Evolutionary conservation across 2,797 vertebrate species (phyloP).

Genomic region (Rhabdophis nuchalis): DNA sequence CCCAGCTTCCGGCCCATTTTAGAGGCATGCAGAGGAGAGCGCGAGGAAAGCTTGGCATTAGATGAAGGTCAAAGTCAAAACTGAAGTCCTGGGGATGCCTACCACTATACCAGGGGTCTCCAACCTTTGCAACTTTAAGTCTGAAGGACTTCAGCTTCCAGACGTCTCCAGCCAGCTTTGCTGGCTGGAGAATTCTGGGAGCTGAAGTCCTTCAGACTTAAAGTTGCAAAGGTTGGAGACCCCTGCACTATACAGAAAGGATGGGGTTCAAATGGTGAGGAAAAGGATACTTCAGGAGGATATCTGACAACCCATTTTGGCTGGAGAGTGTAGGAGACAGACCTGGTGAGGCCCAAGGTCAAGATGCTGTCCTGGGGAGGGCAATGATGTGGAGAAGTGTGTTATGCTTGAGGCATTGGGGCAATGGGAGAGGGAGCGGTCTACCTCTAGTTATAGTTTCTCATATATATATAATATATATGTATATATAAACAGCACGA

Average conservation of each 20-base stretch:
- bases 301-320: background rate
- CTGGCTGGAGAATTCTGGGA: no score
- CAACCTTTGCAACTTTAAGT: no score
- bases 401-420: conserved; percentile 21
- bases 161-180: no score
- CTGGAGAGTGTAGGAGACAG: background rate
- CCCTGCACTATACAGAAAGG: background rate
- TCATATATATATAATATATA: conserved; percentile 40
- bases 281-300: background rate
- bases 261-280: background rate
- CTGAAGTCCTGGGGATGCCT: background rate
- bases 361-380: conserved; percentile 3
- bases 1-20: background rate
- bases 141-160: no score
- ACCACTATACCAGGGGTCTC: no score
- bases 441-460: conserved; percentile 36
- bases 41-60: background rate
- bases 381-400: background rate
- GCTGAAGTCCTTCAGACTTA: no score
- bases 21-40: conserved; percentile 2
- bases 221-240: no score
- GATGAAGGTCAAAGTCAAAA: background rate
- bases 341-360: background rate
- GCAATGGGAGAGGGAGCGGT: conserved; percentile 16
- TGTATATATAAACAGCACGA: conserved; percentile 41